A percentile compares a stretch with the other conserved stretches of the same genome.
Conservation (phyloP, 2,797 vertebrate species). For the Ptychobarbus kaznakovi region DNA sequence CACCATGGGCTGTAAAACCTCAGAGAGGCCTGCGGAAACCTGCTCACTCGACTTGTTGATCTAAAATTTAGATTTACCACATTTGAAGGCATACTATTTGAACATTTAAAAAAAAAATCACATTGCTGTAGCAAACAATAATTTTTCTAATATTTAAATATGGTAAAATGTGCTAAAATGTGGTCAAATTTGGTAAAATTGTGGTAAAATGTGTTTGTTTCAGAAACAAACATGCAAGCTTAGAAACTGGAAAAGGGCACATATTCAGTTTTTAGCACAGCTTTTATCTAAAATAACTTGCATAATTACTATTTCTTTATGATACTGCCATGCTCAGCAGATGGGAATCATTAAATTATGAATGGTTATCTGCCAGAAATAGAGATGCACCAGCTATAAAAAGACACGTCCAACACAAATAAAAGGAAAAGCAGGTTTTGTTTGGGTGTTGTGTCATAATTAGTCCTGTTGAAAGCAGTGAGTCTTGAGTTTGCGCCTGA, state of each 20-base stretch:
- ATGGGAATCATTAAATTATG: background rate
- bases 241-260: background rate
- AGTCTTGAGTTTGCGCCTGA: slow-evolving; percentile 17
- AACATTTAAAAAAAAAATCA: background rate
- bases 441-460: slow-evolving; percentile 2
- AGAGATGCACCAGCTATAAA: background rate
- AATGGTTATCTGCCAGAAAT: slow-evolving; percentile 24
- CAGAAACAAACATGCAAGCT: background rate
- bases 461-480: background rate
- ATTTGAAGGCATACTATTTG: background rate
- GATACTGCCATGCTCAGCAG: background rate
- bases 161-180: too few relatives aligned
- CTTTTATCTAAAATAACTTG: background rate
- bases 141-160: too few relatives aligned
- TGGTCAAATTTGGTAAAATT: background rate
- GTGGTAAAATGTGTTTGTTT: background rate
- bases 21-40: background rate
- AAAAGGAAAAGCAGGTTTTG: slow-evolving; percentile 2
- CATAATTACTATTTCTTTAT: background rate
- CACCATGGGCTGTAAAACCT: background rate
- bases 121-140: background rate
- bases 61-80: background rate
- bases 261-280: background rate
- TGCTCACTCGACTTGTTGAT: background rate
- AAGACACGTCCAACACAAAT: background rate